Evolutionary conservation across 2,113 vertebrate genomes (phyloP).

Genomic region (Hippocampus abdominalis): DNA sequence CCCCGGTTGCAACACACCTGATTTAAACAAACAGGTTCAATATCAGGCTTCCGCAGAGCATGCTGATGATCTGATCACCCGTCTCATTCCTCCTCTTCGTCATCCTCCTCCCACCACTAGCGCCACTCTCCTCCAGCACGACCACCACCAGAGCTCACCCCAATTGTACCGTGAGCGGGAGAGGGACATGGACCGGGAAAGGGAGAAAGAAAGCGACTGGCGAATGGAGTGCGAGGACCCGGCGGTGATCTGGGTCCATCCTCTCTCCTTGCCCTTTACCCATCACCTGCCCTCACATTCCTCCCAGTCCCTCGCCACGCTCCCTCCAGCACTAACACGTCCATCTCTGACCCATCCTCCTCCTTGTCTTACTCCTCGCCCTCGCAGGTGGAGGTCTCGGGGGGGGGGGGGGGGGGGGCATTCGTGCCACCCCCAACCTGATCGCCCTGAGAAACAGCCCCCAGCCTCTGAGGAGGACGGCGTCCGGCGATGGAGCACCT

Average conservation of each 20-base stretch:
- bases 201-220: conserved; percentile 74
- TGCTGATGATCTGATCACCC: conserved; percentile 36
- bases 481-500: conserved; percentile 87
- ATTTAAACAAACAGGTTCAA: too few relatives aligned
- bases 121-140: conserved; percentile 72
- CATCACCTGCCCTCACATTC: conserved; percentile 77
- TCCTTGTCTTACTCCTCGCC: conserved; percentile 72
- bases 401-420: conserved; percentile 48
- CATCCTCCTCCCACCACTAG: conserved; percentile 69
- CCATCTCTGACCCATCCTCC: conserved; percentile 64
- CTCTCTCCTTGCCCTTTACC: conserved; percentile 73
- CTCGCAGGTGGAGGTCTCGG: conserved; percentile 69
- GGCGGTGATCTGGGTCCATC: conserved; percentile 66
- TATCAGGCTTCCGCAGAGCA: too few relatives aligned
- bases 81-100: conserved; percentile 68
- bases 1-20: too few relatives aligned
- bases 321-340: conserved; percentile 74
- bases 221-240: conserved; percentile 64
- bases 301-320: conserved; percentile 75
- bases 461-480: conserved; percentile 85
- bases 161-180: conserved; percentile 74
- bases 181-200: conserved; percentile 60
- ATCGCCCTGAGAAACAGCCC: conserved; percentile 88
- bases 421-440: conserved; percentile 72
- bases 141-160: conserved; percentile 79